Evolutionary conservation across 2,113 vertebrate genomes (phyloP), one percentile per base, ranked within the genome.

Genomic region (Sceloporus tristichus): DNA sequence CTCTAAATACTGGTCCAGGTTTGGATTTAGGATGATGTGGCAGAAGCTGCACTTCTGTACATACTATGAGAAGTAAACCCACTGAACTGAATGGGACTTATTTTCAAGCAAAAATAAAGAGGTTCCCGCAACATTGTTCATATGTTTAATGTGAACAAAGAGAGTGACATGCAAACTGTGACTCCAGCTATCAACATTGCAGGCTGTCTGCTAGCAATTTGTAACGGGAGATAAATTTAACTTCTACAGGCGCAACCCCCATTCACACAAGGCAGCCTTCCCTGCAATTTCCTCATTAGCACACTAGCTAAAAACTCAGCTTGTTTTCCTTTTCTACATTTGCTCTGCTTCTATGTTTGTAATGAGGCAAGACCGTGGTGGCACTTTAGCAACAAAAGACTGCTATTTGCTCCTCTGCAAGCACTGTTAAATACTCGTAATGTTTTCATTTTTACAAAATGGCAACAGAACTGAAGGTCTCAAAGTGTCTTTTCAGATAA

Each of bases 221-320:
- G 86, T 54, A 83, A 90, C 3, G 21, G 0, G 2, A 83, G 85
- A 89, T 91, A 94, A 92, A 82, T 68, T 90, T 91, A 94, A 94
- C 92, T 94, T 87, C 87, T 77, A 85, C 86, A 82, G 56, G 0
- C 11, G 70, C 0, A 25, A 79, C 62, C 87, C 59, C 0, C 2
- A 59, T 87, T 95, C 94, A 93, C 79, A 92, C 84, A 91, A 78
- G 59, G 42, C 66, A 89, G 92, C 81, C 90, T 91, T 94, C 87
- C 65, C 94, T 82, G 80, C 16, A 74, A 92, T 75, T 85, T 79
- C 56, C 56, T 95, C 92, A 88, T 94, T 93, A 92, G 80, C 85
- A 80, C 54, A 85, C 94, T 91, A 85, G 21, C 40, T 59, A 79
- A 84, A 87, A 94, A 84, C 62, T 89, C 89, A 91, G 92, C 79